phyloP scores from a whole-genome alignment of 1,140 invertebrate species.

The Vanessa tameamea region DNA sequence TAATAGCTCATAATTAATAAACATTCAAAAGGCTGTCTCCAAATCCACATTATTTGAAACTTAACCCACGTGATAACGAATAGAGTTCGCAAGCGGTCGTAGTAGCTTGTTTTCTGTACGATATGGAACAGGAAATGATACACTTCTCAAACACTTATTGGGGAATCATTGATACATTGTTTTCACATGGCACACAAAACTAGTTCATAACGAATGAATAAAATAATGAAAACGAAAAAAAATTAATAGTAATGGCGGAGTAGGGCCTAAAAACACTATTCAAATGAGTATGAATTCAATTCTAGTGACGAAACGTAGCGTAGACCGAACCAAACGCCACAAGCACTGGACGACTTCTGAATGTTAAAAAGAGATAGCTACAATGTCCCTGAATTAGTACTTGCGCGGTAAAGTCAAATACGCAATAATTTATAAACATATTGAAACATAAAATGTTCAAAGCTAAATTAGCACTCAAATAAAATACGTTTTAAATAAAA shows the following conservation, averaged over 20 bases:
- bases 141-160: constrained; percentile 62
- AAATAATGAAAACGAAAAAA: constrained; percentile 55
- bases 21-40: constrained; percentile 46
- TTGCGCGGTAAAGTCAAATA: constrained; percentile 78
- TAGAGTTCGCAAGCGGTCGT: constrained; percentile 65
- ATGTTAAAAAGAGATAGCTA: constrained; percentile 65
- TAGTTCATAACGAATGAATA: constrained; percentile 32
- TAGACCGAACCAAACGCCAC: constrained; percentile 54
- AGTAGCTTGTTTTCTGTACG: constrained; percentile 76
- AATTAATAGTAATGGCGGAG: constrained; percentile 72
- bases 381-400: constrained; percentile 61
- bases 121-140: constrained; percentile 78
- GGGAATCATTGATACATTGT: constrained; percentile 40
- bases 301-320: constrained; percentile 68
- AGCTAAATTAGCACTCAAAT: not conserved
- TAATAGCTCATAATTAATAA: constrained; percentile 32
- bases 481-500: not conserved
- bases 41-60: constrained; percentile 65
- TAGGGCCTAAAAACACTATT: constrained; percentile 65
- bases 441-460: not conserved
- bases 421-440: constrained; percentile 37
- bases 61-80: constrained; percentile 78
- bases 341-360: constrained; percentile 51
- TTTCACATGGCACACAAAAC: constrained; percentile 39
- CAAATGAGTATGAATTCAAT: constrained; percentile 58